These are phyloP conservation scores for Actinia equina DNA, from an alignment of 64 coral and sea anemone species.

Conservation along the genomic window DNA sequence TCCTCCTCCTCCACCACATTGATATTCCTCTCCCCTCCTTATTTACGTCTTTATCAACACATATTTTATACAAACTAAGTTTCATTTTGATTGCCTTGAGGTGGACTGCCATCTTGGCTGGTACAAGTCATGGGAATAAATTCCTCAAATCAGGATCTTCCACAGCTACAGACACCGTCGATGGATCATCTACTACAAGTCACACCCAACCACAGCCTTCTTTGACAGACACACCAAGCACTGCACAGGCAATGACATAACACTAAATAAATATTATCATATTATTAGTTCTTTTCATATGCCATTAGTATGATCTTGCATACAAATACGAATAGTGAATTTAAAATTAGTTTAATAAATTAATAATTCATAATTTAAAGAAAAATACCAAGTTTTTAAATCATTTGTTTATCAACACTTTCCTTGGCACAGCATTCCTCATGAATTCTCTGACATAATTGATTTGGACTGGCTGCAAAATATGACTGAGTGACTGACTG, in stretches of 20 bases:
- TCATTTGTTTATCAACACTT: too few relatives aligned
- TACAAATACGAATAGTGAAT: neutral
- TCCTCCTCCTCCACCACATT: too few relatives aligned
- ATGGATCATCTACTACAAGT: neutral
- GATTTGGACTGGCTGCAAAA: too few relatives aligned
- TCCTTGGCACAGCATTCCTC: too few relatives aligned
- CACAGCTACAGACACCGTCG: neutral
- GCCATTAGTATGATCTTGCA: neutral
- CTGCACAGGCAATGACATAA: slow-evolving; percentile 6
- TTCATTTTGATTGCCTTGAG: neutral
- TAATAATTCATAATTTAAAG: too few relatives aligned
- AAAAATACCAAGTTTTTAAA: too few relatives aligned
- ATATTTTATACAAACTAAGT: neutral
- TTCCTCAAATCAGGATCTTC: slow-evolving; percentile 48
- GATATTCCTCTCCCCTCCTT: too few relatives aligned
- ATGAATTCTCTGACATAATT: too few relatives aligned
- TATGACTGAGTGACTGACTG: too few relatives aligned
- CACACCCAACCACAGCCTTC: neutral
- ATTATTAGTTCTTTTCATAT: neutral
- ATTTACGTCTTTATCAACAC: too few relatives aligned
- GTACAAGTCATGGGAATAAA: slow-evolving; percentile 81
- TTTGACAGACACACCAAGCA: neutral
- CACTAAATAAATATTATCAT: neutral
- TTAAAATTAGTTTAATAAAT: too few relatives aligned
- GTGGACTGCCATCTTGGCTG: slow-evolving; percentile 85